Evolutionary conservation across 2,888 invertebrate genomes (phyloP), one percentile per base, ranked within the genome.

Genomic region (Polyommatus iphigenia): DNA sequence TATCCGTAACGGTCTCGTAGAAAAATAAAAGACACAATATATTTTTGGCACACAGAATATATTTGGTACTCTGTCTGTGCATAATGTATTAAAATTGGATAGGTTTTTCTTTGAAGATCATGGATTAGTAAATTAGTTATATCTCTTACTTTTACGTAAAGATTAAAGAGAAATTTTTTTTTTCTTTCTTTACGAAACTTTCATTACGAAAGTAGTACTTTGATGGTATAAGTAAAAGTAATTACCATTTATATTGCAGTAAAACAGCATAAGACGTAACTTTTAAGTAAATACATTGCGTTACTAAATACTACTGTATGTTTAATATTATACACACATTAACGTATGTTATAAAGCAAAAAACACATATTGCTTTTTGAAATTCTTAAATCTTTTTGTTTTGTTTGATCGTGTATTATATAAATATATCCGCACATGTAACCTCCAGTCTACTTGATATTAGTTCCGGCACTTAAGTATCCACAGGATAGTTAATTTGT

Each of bases 81-180:
- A 62, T 62, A 20, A 62, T 10, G 2, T 62, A 62, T 24, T 62
- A 59, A 59, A 59, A 59, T 62, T 24, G 62, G 24, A 62, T 62
- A 62, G 24, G 20, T 62, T 59, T 59, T 20, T 59, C 62, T 62
- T 62, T 62, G 62, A 62, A 24, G 62, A 62, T 62, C 24, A 62
- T 20, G 20, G 13, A 62, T 62, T 20, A 62, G 62, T 62, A 13
- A 62, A 18, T 18, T 54, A 54, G 15, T 54, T 62, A 62, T 24
- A 13, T 20, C 13, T 62, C 62, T 62, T 20, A 62, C 62, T 62
- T 62, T 24, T 24, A 62, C 24, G 24, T 24, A 10, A 62, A 62
- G 24, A 62, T 24, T 2, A 62, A 62, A 24, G 10, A 24, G 24
- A 62, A 24, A n/a, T n/a, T n/a, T n/a, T n/a, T n/a, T n/a, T n/a